A percentile compares a stretch with the other conserved stretches of the same genome.
phyloP scores from a whole-genome alignment of 2,888 invertebrate species.

The Lasioglossum morio region DNA sequence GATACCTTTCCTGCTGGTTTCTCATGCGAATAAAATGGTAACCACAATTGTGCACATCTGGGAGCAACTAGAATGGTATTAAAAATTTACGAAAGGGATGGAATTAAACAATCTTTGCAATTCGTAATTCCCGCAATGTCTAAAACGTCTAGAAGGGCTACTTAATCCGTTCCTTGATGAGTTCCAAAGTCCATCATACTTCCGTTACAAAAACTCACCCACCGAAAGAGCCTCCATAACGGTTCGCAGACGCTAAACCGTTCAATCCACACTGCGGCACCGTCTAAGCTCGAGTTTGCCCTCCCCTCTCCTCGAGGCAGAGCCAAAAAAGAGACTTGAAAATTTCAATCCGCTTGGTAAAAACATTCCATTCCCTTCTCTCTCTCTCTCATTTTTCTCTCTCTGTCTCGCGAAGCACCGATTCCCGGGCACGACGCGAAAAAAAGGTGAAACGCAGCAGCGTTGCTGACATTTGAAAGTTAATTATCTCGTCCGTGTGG shows the following conservation, averaged over 20 bases:
- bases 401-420: not conserved
- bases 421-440: not conserved
- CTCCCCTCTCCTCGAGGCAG: not conserved
- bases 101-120: not conserved
- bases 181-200: not conserved
- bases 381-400: not conserved
- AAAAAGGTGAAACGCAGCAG: conserved; percentile 20
- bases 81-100: not conserved
- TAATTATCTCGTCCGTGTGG: conserved; percentile 49
- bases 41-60: too few relatives aligned
- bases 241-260: not conserved
- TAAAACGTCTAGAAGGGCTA: not conserved
- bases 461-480: conserved; percentile 52
- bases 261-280: not conserved
- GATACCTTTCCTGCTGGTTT: too few relatives aligned
- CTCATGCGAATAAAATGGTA: too few relatives aligned
- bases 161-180: not conserved
- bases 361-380: conserved; percentile 2
- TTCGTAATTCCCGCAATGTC: not conserved
- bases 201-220: not conserved
- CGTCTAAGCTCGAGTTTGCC: not conserved
- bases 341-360: conserved; percentile 19
- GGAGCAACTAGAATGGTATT: too few relatives aligned
- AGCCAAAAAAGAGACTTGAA: not conserved
- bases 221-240: not conserved